Evolutionary conservation across 1,140 invertebrate genomes (phyloP).

Genomic region (Cotesia typhae): DNA sequence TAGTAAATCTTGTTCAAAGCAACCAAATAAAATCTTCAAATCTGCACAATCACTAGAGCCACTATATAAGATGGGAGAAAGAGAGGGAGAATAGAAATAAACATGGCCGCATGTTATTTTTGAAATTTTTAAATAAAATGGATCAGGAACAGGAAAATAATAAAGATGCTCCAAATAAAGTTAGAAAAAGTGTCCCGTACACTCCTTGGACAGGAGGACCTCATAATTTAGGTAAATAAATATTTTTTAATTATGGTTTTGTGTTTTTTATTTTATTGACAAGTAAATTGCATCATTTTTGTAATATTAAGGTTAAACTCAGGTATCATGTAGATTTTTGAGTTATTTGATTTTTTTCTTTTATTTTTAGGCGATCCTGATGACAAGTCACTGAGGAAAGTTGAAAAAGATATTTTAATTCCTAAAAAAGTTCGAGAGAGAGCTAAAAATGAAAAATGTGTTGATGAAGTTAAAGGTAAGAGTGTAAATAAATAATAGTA

Average conservation of each 20-base stretch:
- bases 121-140: too few relatives aligned
- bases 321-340: not conserved
- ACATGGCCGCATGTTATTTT: too few relatives aligned
- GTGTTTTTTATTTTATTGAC: not conserved
- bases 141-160: too few relatives aligned
- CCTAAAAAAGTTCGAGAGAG: constrained; percentile 85
- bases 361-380: constrained; percentile 81
- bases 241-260: not conserved
- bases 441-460: constrained; percentile 80
- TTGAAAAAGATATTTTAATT: constrained; percentile 86
- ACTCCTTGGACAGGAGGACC: constrained; percentile 60
- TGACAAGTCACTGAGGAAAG: constrained; percentile 80
- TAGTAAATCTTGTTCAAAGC: too few relatives aligned
- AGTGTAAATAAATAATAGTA: not conserved
- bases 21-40: not conserved
- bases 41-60: too few relatives aligned
- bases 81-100: not conserved
- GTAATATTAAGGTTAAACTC: not conserved
- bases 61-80: too few relatives aligned
- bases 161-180: too few relatives aligned
- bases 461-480: constrained; percentile 72
- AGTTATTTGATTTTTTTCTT: too few relatives aligned
- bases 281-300: constrained; percentile 18
- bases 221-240: constrained; percentile 66
- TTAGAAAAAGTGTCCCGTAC: too few relatives aligned